Conservation (phyloP, 2,113 vertebrate genomes). For the Seriola rivoliana region DNA sequence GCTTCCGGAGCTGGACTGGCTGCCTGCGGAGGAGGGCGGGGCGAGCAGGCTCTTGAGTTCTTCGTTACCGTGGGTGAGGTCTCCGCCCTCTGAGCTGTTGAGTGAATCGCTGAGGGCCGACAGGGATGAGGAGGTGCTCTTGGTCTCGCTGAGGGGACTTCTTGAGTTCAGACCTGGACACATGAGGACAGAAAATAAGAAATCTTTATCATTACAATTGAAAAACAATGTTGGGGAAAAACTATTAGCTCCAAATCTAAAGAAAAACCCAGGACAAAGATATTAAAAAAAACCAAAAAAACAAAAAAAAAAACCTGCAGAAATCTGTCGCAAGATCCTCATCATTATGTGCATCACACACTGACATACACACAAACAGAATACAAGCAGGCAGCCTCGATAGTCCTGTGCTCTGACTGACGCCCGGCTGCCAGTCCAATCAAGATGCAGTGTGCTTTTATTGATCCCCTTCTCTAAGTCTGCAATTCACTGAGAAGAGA, state of each 20-base stretch:
- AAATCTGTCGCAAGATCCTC: not conserved
- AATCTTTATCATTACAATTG: not conserved
- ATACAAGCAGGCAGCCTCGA: constrained; percentile 46
- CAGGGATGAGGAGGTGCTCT: constrained; percentile 94
- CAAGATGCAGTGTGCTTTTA: constrained; percentile 78
- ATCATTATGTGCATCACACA: constrained; percentile 9
- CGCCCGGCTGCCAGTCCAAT: constrained; percentile 77
- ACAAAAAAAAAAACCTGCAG: not conserved
- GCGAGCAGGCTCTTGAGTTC: constrained; percentile 92
- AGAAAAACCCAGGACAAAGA: not conserved
- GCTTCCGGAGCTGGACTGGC: constrained; percentile 90
- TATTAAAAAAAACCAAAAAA: not conserved
- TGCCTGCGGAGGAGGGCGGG: constrained; percentile 91
- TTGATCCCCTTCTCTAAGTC: constrained; percentile 75
- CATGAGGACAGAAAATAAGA: not conserved
- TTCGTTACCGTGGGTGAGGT: constrained; percentile 89
- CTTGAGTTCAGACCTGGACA: constrained; percentile 86
- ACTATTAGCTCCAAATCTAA: not conserved
- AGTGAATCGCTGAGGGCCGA: constrained; percentile 97
- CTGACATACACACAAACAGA: constrained; percentile 23
- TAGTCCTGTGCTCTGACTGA: constrained; percentile 53
- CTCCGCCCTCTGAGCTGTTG: constrained; percentile 95
- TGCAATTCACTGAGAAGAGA: constrained; percentile 72
- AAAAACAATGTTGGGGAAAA: not conserved
- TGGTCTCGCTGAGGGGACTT: constrained; percentile 91